Percentiles rank a stretch among this genome's conserved stretches.
phyloP scores from a whole-genome alignment of 1,140 invertebrate species.

The Drusus annulatus region DNA sequence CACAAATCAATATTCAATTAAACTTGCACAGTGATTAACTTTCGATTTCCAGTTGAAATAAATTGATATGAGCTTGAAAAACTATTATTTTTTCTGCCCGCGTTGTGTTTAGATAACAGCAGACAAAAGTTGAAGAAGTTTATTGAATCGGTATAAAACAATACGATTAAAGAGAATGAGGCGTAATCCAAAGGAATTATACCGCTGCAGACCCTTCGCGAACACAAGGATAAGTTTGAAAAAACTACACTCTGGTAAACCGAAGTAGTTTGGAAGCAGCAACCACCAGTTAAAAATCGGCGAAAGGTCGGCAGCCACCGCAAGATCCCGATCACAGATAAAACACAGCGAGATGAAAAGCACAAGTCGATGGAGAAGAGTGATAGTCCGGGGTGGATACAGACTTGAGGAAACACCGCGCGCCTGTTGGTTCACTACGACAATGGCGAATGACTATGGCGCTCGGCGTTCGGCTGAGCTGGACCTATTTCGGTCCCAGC shows the following conservation, averaged over 20 bases:
- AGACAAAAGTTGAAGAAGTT: no score
- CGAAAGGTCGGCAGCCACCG: background rate
- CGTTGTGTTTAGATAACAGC: no score
- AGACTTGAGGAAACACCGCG: constrained; percentile 27
- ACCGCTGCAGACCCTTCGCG: background rate
- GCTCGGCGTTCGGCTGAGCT: background rate
- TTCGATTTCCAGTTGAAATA: no score
- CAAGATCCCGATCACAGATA: background rate
- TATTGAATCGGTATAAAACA: no score
- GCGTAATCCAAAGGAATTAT: no score
- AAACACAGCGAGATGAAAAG: background rate
- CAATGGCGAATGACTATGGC: constrained; percentile 32
- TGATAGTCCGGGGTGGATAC: background rate
- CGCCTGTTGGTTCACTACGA: constrained; percentile 25
- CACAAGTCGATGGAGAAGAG: background rate
- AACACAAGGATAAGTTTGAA: background rate
- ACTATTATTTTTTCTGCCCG: no score
- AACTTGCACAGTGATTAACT: no score
- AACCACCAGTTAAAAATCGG: background rate
- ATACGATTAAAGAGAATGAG: no score
- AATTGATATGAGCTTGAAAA: no score
- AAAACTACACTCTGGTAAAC: background rate
- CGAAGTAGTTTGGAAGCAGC: background rate
- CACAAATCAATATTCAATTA: no score
- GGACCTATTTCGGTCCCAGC: constrained; percentile 39